Evolutionary conservation across 2,113 vertebrate species (phyloP), one percentile per base, ranked within the genome.

Genomic region (Pygathrix nemaeus): DNA sequence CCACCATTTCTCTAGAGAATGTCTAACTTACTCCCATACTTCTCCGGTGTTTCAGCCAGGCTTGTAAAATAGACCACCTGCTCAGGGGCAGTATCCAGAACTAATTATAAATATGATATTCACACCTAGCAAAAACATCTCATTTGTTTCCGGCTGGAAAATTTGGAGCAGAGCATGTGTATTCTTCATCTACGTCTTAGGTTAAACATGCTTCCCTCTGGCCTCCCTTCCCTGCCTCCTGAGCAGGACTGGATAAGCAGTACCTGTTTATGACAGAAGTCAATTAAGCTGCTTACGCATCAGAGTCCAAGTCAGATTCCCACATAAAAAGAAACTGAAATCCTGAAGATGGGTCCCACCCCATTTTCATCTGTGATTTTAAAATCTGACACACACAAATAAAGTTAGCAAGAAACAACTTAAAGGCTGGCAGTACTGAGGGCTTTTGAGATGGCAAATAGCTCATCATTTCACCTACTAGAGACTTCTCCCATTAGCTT

Each of bases 21-120:
- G 6, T 55, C 61, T 5, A 68, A 48, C 64, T 40, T 50, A 6
- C 78, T 78, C 88, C 90, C 64, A 57, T 0, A 0, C 32, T 90
- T 90, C 83, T 88, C 83, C 8, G 3, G 11, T 23, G 30, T 48
- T 86, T 68, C 20, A 43, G 64, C 87, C 87, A 59, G 0, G 0
- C 40, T 27, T 38, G 43, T 11, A 76, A 76, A 50, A 21, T 7
- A 30, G 68, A 6, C 38, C 55, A 13, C 81, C 38, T 57, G 13
- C 48, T 70, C 38, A 48, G 45, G 13, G n/a, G 13, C 72, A 11
- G 40, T 10, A 8, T 45, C 89, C 21, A 18, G 64, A 45, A 85
- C 66, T 88, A 7, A 61, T 96, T 94, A 98, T 84, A 89, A 92
- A 93, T 35, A 50, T 1, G 40, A 45, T 92, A 55, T 21, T 97